These are phyloP conservation scores for Etheostoma nigrum DNA, from an alignment of 2,797 vertebrate genomes.

Conservation along the genomic window DNA sequence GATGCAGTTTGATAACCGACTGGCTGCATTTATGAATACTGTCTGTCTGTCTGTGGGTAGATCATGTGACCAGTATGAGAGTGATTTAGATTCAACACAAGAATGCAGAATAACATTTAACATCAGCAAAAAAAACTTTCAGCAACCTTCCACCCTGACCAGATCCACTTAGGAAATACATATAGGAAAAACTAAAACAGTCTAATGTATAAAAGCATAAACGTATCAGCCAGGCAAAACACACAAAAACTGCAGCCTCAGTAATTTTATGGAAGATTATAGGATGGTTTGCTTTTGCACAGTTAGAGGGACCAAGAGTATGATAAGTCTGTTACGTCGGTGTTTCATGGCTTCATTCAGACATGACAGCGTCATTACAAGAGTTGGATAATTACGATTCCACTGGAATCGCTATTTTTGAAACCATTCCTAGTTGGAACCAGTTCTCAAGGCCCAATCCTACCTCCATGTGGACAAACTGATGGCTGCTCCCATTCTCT, in stretches of 20 bases:
- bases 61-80: not conserved
- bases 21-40: constrained; percentile 1
- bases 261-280: not conserved
- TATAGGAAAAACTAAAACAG: too few relatives aligned
- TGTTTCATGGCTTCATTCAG: not conserved
- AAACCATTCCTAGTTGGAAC: too few relatives aligned
- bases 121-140: not conserved
- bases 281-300: not conserved
- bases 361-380: not conserved
- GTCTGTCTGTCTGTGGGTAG: not conserved
- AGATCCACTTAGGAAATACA: too few relatives aligned
- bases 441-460: too few relatives aligned
- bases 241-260: not conserved
- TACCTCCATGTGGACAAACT: not conserved
- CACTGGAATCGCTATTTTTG: too few relatives aligned
- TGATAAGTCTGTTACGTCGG: not conserved
- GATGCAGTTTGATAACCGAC: not conserved
- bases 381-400: not conserved
- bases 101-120: not conserved
- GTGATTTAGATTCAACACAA: not conserved
- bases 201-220: not conserved
- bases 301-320: not conserved
- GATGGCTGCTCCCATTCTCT: not conserved
- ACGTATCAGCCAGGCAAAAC: not conserved
- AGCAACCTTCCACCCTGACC: not conserved